These are phyloP conservation scores for Drosophila monieri DNA, from an alignment of 2,888 invertebrate genomes.

Conservation along the genomic window DNA sequence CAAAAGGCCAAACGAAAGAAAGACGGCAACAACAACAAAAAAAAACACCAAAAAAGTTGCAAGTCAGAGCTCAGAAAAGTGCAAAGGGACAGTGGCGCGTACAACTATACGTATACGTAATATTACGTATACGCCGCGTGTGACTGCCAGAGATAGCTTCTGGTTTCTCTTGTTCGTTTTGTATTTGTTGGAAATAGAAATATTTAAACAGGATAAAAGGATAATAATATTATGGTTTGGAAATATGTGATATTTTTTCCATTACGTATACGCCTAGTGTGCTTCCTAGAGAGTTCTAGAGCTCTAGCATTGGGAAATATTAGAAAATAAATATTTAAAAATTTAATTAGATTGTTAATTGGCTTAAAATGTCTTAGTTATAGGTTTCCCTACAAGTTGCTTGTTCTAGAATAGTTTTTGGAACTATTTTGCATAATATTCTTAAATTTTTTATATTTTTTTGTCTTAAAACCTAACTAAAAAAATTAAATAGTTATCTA, in stretches of 20 bases:
- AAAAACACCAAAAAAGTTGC: conserved; percentile 27
- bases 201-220: too few species aligned
- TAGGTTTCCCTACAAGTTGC: too few species aligned
- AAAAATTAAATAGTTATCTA: too few species aligned
- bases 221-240: neutral
- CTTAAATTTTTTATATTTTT: too few species aligned
- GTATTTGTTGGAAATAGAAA: neutral
- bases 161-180: neutral
- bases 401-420: too few species aligned
- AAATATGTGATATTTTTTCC: neutral
- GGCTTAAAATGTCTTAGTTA: too few species aligned
- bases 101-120: conserved; percentile 9
- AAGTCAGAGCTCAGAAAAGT: conserved; percentile 24
- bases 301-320: too few species aligned
- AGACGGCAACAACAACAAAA: conserved; percentile 1
- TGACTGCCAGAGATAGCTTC: neutral
- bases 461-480: too few species aligned
- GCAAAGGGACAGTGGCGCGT: conserved; percentile 9
- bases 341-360: too few species aligned
- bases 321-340: too few species aligned
- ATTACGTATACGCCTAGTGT: neutral
- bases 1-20: neutral
- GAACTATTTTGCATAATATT: too few species aligned
- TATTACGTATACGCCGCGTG: conserved; percentile 1
- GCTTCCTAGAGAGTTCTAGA: too few species aligned